Percentiles rank a stretch among this genome's conserved stretches.
Evolutionary conservation across 2,888 invertebrate genomes (phyloP).

Genomic region (Acrobasis consociella): DNA sequence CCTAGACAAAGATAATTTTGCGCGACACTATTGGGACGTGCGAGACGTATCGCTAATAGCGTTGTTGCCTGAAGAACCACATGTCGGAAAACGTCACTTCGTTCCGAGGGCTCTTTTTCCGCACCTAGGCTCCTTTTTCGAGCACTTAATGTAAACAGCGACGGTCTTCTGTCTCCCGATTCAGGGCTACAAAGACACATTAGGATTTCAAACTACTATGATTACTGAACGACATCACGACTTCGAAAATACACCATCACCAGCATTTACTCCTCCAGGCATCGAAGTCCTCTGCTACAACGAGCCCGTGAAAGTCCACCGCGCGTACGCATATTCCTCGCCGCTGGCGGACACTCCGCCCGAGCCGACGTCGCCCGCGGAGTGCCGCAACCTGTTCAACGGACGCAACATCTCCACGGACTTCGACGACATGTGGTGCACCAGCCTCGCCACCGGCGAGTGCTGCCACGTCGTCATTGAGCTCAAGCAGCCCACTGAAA

Average conservation of each 20-base stretch:
- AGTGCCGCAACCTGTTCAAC: constrained; percentile 84
- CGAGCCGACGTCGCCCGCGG: constrained; percentile 47
- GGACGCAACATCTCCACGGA: constrained; percentile 87
- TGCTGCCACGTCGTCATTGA: constrained; percentile 71
- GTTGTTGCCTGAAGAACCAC: too few relatives aligned
- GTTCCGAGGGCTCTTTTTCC: too few relatives aligned
- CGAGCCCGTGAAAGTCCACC: constrained; percentile 51
- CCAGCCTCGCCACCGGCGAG: constrained; percentile 61
- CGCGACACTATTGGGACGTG: too few relatives aligned
- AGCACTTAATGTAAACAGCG: too few relatives aligned
- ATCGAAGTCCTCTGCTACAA: constrained; percentile 71
- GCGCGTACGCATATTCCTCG: constrained; percentile 64
- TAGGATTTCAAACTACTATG: too few relatives aligned
- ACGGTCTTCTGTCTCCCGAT: too few relatives aligned
- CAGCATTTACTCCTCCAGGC: constrained; percentile 62
- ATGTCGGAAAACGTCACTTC: too few relatives aligned
- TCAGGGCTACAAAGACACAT: too few relatives aligned
- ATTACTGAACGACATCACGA: too few relatives aligned
- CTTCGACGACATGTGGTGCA: constrained; percentile 86
- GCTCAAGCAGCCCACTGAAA: constrained; percentile 57
- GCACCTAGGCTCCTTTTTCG: too few relatives aligned
- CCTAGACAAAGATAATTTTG: too few relatives aligned
- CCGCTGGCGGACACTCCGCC: constrained; percentile 50
- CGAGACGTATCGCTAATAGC: too few relatives aligned
- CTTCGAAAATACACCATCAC: not conserved